Evolutionary conservation across 92 coral and sea anemone species (phyloP).

Genomic region (Palythoa grandiflora): DNA sequence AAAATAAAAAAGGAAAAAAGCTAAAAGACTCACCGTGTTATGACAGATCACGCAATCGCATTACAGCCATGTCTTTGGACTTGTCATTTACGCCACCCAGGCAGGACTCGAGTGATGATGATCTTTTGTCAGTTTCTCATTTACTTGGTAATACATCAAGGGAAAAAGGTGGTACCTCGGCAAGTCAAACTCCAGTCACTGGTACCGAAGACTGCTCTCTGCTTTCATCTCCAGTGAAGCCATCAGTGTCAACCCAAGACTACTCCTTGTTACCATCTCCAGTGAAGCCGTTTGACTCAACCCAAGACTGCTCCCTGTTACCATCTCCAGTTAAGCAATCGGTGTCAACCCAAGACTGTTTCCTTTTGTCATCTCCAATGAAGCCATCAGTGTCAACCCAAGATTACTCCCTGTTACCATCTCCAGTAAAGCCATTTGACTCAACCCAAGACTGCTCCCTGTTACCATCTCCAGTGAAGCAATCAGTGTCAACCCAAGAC

Average conservation of each 20-base stretch:
- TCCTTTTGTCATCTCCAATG: not conserved
- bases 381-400: not conserved
- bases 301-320: not conserved
- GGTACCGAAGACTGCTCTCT: not conserved
- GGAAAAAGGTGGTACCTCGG: not conserved
- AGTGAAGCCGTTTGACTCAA: not conserved
- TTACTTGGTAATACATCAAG: not conserved
- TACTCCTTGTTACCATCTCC: not conserved
- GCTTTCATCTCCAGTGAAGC: not conserved
- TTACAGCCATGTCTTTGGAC: constrained; percentile 23
- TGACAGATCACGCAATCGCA: constrained; percentile 44
- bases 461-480: not conserved
- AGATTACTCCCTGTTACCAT: not conserved
- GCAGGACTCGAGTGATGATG: constrained; percentile 36
- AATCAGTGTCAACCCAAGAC: not conserved
- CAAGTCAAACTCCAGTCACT: not conserved
- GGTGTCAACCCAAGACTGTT: not conserved
- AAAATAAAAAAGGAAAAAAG: not conserved
- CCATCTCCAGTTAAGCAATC: not conserved
- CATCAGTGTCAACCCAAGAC: not conserved
- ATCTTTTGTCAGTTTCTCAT: constrained; percentile 29
- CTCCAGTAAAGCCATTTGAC: not conserved
- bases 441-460: not conserved
- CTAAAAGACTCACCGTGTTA: constrained; percentile 2
- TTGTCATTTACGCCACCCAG: constrained; percentile 36